Conservation (phyloP, 2,888 invertebrate genomes). For the Eremobia ochroleuca region DNA sequence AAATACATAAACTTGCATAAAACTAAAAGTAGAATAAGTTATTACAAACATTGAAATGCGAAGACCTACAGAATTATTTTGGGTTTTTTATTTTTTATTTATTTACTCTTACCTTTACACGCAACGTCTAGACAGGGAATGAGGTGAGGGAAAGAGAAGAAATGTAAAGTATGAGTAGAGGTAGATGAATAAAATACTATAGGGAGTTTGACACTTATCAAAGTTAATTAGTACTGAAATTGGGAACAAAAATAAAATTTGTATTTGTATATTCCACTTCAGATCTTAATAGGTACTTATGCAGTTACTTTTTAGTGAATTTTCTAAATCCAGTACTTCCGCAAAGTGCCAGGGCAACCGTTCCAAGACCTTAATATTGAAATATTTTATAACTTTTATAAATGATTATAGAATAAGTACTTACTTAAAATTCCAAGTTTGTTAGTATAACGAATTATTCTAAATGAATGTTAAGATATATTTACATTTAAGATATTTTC, state of each 20-base stretch:
- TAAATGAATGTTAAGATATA: neutral
- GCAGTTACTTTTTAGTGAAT: neutral
- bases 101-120: slow-evolving; percentile 67
- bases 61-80: neutral
- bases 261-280: neutral
- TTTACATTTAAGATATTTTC: neutral
- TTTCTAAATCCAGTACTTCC: slow-evolving; percentile 31
- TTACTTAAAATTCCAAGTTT: neutral
- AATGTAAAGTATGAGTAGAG: slow-evolving; percentile 16
- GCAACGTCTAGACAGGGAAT: slow-evolving; percentile 59
- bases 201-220: neutral
- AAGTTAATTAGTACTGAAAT: slow-evolving; percentile 25
- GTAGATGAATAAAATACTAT: neutral
- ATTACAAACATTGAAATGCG: neutral
- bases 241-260: neutral
- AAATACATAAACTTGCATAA: slow-evolving; percentile 13
- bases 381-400: neutral
- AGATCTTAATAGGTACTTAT: neutral
- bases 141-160: slow-evolving; percentile 34
- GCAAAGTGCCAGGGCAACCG: slow-evolving; percentile 40
- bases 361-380: slow-evolving; percentile 37
- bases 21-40: slow-evolving; percentile 15
- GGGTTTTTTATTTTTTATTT: slow-evolving; percentile 13
- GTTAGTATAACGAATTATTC: neutral
- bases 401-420: neutral